These are phyloP conservation scores for Microplitis manilae DNA, from an alignment of 2,888 invertebrate genomes.

Conservation along the genomic window DNA sequence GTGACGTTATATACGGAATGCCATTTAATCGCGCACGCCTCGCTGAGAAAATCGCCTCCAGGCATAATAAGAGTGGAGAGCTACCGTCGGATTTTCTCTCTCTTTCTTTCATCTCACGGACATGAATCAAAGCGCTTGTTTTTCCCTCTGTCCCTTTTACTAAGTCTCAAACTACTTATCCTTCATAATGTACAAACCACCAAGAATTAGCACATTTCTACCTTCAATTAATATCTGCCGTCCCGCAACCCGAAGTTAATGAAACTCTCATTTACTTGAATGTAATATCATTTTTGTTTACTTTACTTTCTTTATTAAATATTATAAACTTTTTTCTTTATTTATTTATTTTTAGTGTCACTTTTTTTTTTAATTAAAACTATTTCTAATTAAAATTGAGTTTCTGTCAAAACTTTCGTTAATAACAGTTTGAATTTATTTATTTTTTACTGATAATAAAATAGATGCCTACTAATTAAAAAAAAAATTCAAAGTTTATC, in stretches of 20 bases:
- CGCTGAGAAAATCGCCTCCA: slow-evolving; percentile 26
- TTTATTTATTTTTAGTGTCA: too few relatives aligned
- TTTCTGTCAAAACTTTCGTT: too few relatives aligned
- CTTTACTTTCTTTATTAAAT: not conserved
- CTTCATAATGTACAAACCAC: not conserved
- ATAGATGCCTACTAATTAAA: too few relatives aligned
- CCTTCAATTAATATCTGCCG: not conserved
- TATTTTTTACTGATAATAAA: too few relatives aligned
- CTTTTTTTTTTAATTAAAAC: too few relatives aligned
- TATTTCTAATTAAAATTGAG: too few relatives aligned
- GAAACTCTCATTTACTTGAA: not conserved
- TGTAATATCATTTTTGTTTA: not conserved
- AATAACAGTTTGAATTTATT: too few relatives aligned
- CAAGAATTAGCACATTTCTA: not conserved
- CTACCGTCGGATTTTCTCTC: not conserved
- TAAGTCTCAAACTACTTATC: slow-evolving; percentile 1
- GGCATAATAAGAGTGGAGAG: slow-evolving; percentile 13
- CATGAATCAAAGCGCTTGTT: not conserved
- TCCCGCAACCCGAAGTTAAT: not conserved
- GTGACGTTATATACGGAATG: slow-evolving; percentile 31
- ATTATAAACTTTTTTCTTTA: not conserved
- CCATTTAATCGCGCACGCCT: slow-evolving; percentile 39
- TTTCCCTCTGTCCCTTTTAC: slow-evolving; percentile 1
- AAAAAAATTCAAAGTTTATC: not conserved
- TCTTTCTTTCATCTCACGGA: not conserved